These are phyloP conservation scores for Paramormyrops hopkinsi DNA, from an alignment of 2,797 vertebrate genomes.

Conservation along the genomic window DNA sequence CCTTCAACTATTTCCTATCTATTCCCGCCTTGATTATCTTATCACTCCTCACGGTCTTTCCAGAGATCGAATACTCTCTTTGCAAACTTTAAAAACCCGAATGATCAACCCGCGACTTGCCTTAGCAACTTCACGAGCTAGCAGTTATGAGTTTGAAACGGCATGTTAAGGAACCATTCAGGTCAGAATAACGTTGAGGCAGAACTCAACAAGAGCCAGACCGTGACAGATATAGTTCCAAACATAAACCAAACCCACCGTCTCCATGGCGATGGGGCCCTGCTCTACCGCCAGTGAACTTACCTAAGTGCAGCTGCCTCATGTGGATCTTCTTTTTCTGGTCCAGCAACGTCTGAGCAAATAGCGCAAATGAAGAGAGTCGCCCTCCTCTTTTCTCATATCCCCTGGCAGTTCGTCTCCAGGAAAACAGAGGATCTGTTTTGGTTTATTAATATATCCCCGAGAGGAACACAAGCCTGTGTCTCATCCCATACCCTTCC, in stretches of 20 bases:
- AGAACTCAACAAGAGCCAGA: neutral
- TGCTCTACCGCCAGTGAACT: neutral
- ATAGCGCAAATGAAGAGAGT: conserved; percentile 20
- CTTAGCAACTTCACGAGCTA: neutral
- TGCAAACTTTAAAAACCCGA: neutral
- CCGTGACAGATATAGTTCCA: neutral
- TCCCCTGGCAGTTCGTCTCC: conserved; percentile 49
- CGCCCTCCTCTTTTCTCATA: conserved; percentile 34
- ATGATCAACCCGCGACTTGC: neutral
- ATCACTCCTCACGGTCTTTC: neutral
- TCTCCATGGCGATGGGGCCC: neutral
- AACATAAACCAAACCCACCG: neutral
- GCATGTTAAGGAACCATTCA: neutral
- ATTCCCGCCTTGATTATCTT: neutral
- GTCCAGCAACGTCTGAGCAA: conserved; percentile 21
- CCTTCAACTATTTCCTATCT: neutral
- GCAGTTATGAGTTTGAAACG: neutral
- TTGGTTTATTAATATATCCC: conserved; percentile 68
- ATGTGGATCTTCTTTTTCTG: neutral
- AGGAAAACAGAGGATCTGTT: conserved; percentile 61
- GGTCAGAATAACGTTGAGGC: neutral
- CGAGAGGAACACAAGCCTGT: conserved; percentile 39
- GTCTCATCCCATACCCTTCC: conserved; percentile 20
- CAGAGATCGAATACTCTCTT: neutral
- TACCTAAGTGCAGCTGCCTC: neutral